Base-by-base conservation (phyloP, 2,797 vertebrate genomes). In the Liasis olivaceus region DNA sequence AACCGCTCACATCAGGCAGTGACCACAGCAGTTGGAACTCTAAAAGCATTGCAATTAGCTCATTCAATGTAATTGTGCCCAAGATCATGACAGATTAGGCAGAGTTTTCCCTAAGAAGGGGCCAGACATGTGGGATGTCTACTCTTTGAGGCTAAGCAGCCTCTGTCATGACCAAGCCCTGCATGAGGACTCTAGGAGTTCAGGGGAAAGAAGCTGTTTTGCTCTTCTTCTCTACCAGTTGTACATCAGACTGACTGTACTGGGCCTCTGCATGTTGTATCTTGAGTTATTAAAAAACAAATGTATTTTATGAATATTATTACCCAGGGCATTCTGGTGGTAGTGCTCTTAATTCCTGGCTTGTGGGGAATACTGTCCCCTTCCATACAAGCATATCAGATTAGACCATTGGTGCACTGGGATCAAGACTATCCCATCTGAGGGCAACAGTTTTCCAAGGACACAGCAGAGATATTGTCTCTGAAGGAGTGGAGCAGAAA, bases 11-110 rank as follows among this genome's bases (percentile, higher is more conserved):
- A 89, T 87, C 85, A 64, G 77, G 59, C 66, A 81, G 84, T 63
- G 85, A 62, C 85, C 89, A 63, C 85, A 81, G 58, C 42, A 15
- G 63, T 88, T 87, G 64, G 28, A 60, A 62, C 89, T 66, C 64
- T 90, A 87, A 90, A 90, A 81, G 85, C 92, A 81, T 56, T n/a
- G 20, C 81, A 85, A 87, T 90, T 87, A 90, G 66, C 64, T 85
- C 64, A 58, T 2, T 63, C 24, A 20, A 87, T 2, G 89, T 56
- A 88, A 88, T 58, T 22, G 22, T 62, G 66, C 24, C 1, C 3
- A 64, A 69, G 58, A 88, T 90, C 85, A 81, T 42, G 85, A 54
- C 64, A 63, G 72, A 87, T 81, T 60, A 28, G 84, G 86, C 42
- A 85, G 77, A 87, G 28, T 22, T 87, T 31, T 54, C 5, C 64